These are phyloP conservation scores for Protonibea diacanthus DNA, from an alignment of 2,797 vertebrate genomes.

Conservation along the genomic window DNA sequence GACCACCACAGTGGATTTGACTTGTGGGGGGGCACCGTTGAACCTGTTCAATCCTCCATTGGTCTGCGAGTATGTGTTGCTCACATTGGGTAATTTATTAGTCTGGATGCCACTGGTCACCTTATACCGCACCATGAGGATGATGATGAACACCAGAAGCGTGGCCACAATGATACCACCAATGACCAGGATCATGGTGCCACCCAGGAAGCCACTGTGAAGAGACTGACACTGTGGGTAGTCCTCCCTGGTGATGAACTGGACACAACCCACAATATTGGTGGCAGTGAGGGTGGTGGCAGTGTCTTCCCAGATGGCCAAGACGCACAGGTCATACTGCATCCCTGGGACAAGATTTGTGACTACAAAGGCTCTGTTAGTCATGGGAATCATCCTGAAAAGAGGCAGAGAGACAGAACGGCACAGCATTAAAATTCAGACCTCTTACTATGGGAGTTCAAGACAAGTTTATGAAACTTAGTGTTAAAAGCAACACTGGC, in stretches of 20 bases:
- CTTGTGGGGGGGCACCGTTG: conserved; percentile 87
- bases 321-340: conserved; percentile 96
- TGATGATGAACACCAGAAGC: conserved; percentile 95
- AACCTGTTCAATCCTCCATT: conserved; percentile 89
- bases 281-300: conserved; percentile 97
- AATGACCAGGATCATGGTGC: conserved; percentile 97
- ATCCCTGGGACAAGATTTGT: conserved; percentile 96
- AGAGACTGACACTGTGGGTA: conserved; percentile 96
- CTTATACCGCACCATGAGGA: conserved; percentile 98
- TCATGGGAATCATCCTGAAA: conserved; percentile 95
- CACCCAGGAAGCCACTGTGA: conserved; percentile 95
- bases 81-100: conserved; percentile 89
- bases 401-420: conserved; percentile 48
- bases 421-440: conserved; percentile 37
- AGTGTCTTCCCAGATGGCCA: conserved; percentile 98
- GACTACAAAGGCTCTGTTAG: conserved; percentile 94
- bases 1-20: conserved; percentile 92
- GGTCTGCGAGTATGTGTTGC: conserved; percentile 95
- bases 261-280: conserved; percentile 95
- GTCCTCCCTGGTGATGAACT: conserved; percentile 95
- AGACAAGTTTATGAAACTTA: conserved; percentile 16
- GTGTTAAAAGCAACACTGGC: conserved; percentile 16
- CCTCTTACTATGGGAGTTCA: conserved; percentile 32
- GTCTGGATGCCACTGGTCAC: conserved; percentile 89
- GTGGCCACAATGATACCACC: conserved; percentile 97